Evolutionary conservation across 2,113 vertebrate species (phyloP), one percentile per base, ranked within the genome.

Genomic region (Sarotherodon lohbergeri): DNA sequence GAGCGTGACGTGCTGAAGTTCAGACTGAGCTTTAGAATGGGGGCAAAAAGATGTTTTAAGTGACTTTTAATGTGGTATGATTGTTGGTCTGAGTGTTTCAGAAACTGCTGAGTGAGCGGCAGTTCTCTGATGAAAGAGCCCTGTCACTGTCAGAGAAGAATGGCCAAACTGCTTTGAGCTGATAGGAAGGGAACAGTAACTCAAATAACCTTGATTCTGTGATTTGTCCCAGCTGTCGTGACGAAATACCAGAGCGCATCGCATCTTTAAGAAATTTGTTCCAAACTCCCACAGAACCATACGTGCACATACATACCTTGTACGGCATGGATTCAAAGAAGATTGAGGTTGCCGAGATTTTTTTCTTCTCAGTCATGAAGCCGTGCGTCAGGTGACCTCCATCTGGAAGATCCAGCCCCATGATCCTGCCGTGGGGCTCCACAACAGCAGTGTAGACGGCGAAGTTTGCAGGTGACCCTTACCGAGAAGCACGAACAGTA

Each of bases 311-410:
- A 34, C n/a, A 5, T 89, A 99, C 99, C 98, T 99, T 99, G 88
- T 99, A 99, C 0, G 99, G 98, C 98, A 99, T 98, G 17, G 99
- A 99, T 87, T 99, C 99, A 1, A 99, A 99, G 92, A 99, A 99
- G 88, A 99, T 97, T 14, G 99, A 99, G 0, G 98, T 99, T 13
- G 99, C 98, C 0, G 99, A 99, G 90, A 99, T 98, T 91, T 97
- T 99, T 95, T 99, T 99, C 95, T 99, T 99, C 19, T 98, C 97
- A 0, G 98, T 99, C 99, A 99, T 99, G 95, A 99, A 99, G 6
- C 99, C 99, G 0, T 99, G 99, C 7, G 98, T 99, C 88, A 99
- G 95, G 90, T 99, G 98, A 59, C 99, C 99, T 2, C 99, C 99
- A 0, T 99, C 99, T 0, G 99, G 99, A 81, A 99, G 96, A 90